Conservation (phyloP, 2,113 vertebrate genomes). For the Acanthochromis polyacanthus region DNA sequence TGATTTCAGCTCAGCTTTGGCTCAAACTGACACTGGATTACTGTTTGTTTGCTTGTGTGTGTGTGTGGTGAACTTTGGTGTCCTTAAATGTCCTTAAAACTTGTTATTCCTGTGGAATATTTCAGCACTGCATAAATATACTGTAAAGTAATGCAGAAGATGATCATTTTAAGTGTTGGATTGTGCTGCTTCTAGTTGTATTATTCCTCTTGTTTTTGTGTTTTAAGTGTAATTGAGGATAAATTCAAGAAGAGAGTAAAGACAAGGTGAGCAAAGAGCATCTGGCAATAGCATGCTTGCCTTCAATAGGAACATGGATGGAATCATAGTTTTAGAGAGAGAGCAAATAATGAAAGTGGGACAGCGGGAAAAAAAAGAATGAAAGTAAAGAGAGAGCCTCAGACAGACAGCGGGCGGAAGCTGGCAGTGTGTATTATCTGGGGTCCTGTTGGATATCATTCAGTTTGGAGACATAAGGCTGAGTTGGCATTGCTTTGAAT, state of each 20-base stretch:
- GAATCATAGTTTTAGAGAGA: constrained; percentile 37
- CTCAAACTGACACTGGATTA: constrained; percentile 58
- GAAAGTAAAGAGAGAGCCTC: constrained; percentile 29
- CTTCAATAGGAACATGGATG: constrained; percentile 10
- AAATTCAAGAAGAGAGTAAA: constrained; percentile 13
- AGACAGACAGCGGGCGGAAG: constrained; percentile 40
- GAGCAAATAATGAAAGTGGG: constrained; percentile 46
- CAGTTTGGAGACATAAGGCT: constrained; percentile 65
- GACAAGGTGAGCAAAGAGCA: constrained; percentile 24
- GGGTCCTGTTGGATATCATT: constrained; percentile 67
- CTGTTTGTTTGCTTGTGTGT: constrained; percentile 23
- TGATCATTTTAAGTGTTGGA: constrained; percentile 29
- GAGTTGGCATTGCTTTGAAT: constrained; percentile 50
- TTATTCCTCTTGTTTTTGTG: not conserved
- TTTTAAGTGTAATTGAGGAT: not conserved
- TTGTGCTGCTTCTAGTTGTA: not conserved
- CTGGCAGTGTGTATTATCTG: constrained; percentile 57
- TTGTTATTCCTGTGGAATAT: constrained; percentile 28
- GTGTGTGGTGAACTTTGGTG: constrained; percentile 24
- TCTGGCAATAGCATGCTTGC: constrained; percentile 28
- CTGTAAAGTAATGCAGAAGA: constrained; percentile 36
- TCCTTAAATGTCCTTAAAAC: constrained; percentile 52
- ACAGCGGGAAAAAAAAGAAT: constrained; percentile 17
- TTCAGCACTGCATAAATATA: constrained; percentile 12
- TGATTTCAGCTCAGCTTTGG: constrained; percentile 51